Conservation (phyloP, 1,140 invertebrate genomes). For the Drosophila pseudoobscura region DNA sequence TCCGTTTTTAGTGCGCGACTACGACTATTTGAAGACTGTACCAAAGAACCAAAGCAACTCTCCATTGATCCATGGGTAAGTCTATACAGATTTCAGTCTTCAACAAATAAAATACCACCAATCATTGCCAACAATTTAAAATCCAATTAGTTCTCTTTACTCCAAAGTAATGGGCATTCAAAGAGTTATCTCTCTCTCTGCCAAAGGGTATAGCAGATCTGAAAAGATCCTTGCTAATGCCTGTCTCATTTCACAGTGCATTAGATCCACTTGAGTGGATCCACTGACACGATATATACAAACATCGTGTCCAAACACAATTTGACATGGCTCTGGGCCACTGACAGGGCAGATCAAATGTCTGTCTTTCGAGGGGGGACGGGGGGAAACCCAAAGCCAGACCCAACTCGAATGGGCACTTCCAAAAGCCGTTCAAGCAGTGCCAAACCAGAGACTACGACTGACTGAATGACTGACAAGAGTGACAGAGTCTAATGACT, state of each 20-base stretch:
- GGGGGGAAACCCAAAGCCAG: not conserved
- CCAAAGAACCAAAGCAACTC: no score
- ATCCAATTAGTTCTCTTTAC: no score
- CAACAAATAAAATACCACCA: no score
- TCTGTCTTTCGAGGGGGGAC: constrained; percentile 9
- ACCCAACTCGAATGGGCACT: constrained; percentile 7
- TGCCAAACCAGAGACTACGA: constrained; percentile 34
- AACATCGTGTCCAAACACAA: constrained; percentile 49
- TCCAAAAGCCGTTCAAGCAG: constrained; percentile 36
- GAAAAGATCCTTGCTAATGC: constrained; percentile 1
- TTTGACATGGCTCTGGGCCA: constrained; percentile 37
- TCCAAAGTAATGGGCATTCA: no score
- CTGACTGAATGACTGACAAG: constrained; percentile 39
- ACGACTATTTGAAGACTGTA: no score
- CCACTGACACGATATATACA: constrained; percentile 9
- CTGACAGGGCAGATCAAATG: constrained; percentile 50
- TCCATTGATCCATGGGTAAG: no score
- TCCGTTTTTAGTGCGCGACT: no score
- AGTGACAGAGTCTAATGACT: constrained; percentile 55
- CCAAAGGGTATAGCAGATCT: constrained; percentile 17
- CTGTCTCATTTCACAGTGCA: constrained; percentile 31
- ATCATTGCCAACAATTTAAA: no score
- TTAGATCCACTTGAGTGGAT: constrained; percentile 14
- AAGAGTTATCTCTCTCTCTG: constrained; percentile 1
- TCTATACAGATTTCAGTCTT: no score